These are phyloP conservation scores for Drosophila simulans DNA, from an alignment of 1,140 invertebrate genomes.

Conservation along the genomic window DNA sequence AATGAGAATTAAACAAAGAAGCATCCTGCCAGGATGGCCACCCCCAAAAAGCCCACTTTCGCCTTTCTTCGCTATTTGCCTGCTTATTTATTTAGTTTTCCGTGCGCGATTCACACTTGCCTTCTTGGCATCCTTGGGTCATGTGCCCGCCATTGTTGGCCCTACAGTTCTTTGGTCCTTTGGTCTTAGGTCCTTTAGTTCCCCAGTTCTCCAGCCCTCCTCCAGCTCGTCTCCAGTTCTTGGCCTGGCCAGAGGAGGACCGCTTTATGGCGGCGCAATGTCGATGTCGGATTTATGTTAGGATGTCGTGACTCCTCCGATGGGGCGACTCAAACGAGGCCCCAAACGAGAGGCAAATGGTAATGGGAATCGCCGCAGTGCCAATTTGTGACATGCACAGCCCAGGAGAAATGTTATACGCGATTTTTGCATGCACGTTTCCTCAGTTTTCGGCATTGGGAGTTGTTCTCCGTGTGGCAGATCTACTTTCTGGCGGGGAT, in stretches of 20 bases:
- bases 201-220: too few species aligned
- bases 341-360: conserved; percentile 38
- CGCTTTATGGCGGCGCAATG: conserved; percentile 45
- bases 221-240: neutral
- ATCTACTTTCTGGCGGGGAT: neutral
- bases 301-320: conserved; percentile 68
- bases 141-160: conserved; percentile 35
- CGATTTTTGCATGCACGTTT: conserved; percentile 34
- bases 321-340: conserved; percentile 29
- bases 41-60: neutral
- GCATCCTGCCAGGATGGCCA: conserved; percentile 39
- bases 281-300: conserved; percentile 66
- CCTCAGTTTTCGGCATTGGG: neutral
- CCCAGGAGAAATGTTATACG: conserved; percentile 32
- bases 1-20: conserved; percentile 81
- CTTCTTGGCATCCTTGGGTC: conserved; percentile 34
- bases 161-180: neutral
- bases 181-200: neutral
- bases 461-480: neutral
- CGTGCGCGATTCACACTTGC: conserved; percentile 55
- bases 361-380: conserved; percentile 57
- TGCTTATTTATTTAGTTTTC: conserved; percentile 63
- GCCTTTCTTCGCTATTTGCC: conserved; percentile 15
- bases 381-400: conserved; percentile 74
- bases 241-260: neutral